Percentiles rank a stretch among this genome's conserved stretches.
These are phyloP conservation scores for Myzus persicae DNA, from an alignment of 1,140 invertebrate genomes.

Conservation along the genomic window DNA sequence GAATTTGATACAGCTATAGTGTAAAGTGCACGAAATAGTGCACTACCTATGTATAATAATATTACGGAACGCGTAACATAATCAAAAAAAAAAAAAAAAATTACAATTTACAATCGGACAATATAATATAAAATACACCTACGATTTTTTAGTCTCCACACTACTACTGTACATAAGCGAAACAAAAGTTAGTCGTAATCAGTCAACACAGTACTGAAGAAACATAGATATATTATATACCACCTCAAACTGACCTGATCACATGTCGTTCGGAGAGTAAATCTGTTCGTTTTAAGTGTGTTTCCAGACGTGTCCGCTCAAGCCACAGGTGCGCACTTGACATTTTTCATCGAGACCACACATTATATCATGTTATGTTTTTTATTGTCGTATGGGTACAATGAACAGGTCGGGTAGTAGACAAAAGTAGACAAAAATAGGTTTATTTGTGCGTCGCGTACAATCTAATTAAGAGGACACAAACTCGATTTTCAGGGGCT, in stretches of 20 bases:
- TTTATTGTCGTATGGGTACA: background rate
- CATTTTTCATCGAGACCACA: background rate
- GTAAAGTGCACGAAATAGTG: too few species aligned
- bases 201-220: conserved; percentile 22
- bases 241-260: conserved; percentile 43
- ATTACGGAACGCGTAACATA: background rate
- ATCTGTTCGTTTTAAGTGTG: background rate
- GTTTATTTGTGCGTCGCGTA: background rate
- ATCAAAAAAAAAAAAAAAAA: background rate
- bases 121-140: background rate
- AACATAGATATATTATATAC: background rate
- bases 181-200: conserved; percentile 29
- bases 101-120: background rate
- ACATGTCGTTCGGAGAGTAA: background rate
- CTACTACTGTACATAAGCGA: conserved; percentile 23
- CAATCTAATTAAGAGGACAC: background rate
- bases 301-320: background rate
- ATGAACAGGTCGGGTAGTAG: too few species aligned
- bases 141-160: background rate
- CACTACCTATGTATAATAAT: too few species aligned
- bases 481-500: background rate
- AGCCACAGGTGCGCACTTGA: background rate
- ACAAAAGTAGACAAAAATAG: background rate
- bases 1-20: too few species aligned
- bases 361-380: background rate